Percentiles rank a stretch among this genome's conserved stretches.
Evolutionary conservation across 2,888 invertebrate genomes (phyloP).

Genomic region (Netelia fuscicornis): DNA sequence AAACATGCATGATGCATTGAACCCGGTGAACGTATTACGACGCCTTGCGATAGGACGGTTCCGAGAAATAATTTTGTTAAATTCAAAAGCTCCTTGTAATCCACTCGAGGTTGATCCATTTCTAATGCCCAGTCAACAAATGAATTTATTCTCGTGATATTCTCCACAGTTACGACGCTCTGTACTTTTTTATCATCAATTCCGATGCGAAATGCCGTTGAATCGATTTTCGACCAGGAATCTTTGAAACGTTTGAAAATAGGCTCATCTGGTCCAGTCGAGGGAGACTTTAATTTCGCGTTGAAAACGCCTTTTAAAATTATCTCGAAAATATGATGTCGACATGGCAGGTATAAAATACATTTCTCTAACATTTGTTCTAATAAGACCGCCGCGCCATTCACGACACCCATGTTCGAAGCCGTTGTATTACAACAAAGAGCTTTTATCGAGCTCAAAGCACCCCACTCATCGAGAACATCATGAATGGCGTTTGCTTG

Average conservation of each 20-base stretch:
- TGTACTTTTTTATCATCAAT: too few relatives aligned
- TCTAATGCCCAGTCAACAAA: too few relatives aligned
- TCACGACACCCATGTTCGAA: slow-evolving; percentile 55
- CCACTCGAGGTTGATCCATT: slow-evolving; percentile 41
- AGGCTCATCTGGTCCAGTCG: too few relatives aligned
- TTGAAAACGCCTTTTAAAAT: slow-evolving; percentile 39
- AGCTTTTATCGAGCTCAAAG: slow-evolving; percentile 39
- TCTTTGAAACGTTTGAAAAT: too few relatives aligned
- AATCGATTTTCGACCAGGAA: too few relatives aligned
- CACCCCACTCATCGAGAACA: slow-evolving; percentile 58
- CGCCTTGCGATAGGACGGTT: background rate
- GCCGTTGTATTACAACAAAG: slow-evolving; percentile 63
- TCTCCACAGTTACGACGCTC: too few relatives aligned
- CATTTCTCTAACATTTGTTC: slow-evolving; percentile 50
- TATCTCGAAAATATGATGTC: slow-evolving; percentile 58
- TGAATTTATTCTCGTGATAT: too few relatives aligned
- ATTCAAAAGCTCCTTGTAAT: slow-evolving; percentile 57
- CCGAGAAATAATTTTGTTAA: slow-evolving; percentile 52
- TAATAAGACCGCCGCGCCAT: slow-evolving; percentile 56
- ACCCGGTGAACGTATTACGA: too few relatives aligned
- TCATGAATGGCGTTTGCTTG: slow-evolving; percentile 60
- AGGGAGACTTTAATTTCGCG: too few relatives aligned
- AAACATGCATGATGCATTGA: slow-evolving; percentile 57
- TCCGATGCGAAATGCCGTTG: too few relatives aligned
- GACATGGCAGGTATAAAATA: slow-evolving; percentile 53